These are phyloP conservation scores for Morpho deidamia DNA, from an alignment of 2,888 invertebrate genomes.

Conservation along the genomic window DNA sequence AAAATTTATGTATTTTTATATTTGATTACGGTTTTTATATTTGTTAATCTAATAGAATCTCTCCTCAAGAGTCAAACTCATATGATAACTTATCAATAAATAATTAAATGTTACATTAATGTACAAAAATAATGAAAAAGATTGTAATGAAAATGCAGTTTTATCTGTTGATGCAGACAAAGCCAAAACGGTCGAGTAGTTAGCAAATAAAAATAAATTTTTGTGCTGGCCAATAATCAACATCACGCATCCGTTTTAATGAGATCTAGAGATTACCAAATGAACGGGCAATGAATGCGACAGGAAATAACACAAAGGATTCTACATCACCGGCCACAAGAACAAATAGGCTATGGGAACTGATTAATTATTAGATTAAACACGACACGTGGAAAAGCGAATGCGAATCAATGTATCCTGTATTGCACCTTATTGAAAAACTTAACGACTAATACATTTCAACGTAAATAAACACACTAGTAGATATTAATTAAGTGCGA, in stretches of 20 bases:
- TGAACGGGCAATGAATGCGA: conserved; percentile 46
- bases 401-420: conserved; percentile 37
- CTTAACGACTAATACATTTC: too few relatives aligned
- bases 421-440: conserved; percentile 23
- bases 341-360: conserved; percentile 61
- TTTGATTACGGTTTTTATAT: too few relatives aligned
- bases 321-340: conserved; percentile 35
- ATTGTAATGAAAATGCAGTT: conserved; percentile 20
- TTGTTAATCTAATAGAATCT: too few relatives aligned
- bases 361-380: conserved; percentile 75
- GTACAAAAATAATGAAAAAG: conserved; percentile 13
- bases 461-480: too few relatives aligned
- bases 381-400: conserved; percentile 33
- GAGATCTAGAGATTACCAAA: conserved; percentile 46
- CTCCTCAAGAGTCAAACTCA: too few relatives aligned
- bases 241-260: conserved; percentile 38
- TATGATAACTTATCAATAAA: too few relatives aligned
- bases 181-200: conserved; percentile 28
- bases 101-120: background rate
- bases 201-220: conserved; percentile 28
- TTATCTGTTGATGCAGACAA: conserved; percentile 22
- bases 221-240: conserved; percentile 36
- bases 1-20: too few relatives aligned
- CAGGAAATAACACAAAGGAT: conserved; percentile 52
- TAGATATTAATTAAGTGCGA: too few relatives aligned